Evolutionary conservation across 1,140 invertebrate genomes (phyloP), one percentile per base, ranked within the genome.

Genomic region (Ephestia elutella): DNA sequence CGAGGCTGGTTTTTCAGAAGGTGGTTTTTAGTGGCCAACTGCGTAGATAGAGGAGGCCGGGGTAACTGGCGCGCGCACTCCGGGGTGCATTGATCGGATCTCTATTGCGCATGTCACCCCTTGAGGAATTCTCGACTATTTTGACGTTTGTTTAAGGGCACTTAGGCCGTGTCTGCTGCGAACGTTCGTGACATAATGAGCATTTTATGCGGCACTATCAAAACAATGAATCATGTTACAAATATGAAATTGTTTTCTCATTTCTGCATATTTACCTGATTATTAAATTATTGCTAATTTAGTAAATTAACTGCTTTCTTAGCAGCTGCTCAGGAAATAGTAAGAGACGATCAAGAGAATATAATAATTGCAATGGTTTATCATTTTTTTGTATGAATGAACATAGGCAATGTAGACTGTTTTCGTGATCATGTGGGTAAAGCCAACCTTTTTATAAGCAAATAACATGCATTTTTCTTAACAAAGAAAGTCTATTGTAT

Each of bases 51-150:
- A 65, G 67, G 59, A 58, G 65, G 71, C 60, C 59, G 71, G 68
- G 61, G 57, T 73, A 76, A 78, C 78, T 74, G 80, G 82, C 85
- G 85, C 85, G 85, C 85, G 82, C 85, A 86, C 66, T 61, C 66
- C 59, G 69, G 77, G 72, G 80, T 80, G 76, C 82, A 87, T 87
- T 82, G 85, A 87, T 87, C 82, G 83, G 49, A 61, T 62, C 56
- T 63, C 66, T 68, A 83, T 53, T 84, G 82, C 82, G 85, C 85
- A 86, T 83, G 85, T 75, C 63, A 63, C 63, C 70, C 63, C 65
- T 63, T 56, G 49, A 67, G 62, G 63, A 65, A 63, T 78, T 76
- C 79, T 81, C 71, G 66, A 66, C 74, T 76, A 62, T 82, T 86
- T 86, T 86, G 83, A 82, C 81, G 77, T 84, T 82, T 84, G 62